A percentile compares a stretch with the other conserved stretches of the same genome.
Conservation (phyloP, 2,888 invertebrate genomes). For the Argyresthia goedartella region DNA sequence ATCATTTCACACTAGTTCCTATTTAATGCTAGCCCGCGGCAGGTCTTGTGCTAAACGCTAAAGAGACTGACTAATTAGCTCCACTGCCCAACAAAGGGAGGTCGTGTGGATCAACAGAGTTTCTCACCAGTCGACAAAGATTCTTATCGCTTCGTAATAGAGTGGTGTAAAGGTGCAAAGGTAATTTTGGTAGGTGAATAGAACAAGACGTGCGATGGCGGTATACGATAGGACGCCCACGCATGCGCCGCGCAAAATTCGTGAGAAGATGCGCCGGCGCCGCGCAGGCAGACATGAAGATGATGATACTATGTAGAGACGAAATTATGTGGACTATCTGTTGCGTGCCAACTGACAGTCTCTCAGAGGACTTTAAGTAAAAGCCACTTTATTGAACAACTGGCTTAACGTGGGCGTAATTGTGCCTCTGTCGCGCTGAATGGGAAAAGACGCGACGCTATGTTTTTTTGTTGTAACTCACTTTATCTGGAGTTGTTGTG, state of each 20-base stretch:
- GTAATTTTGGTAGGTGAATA: conserved; percentile 17
- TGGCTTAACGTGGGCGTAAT: too few species aligned
- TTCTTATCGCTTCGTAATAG: not conserved
- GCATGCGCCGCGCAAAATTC: conserved; percentile 61
- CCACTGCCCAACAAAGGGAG: conserved; percentile 60
- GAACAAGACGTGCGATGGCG: conserved; percentile 51
- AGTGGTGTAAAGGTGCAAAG: not conserved
- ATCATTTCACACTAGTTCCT: conserved; percentile 49
- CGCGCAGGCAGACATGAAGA: conserved; percentile 10
- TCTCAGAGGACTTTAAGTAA: not conserved
- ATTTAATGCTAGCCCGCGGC: conserved; percentile 47
- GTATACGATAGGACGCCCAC: conserved; percentile 62
- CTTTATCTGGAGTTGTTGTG: too few species aligned
- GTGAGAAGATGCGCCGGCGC: conserved; percentile 59
- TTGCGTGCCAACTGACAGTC: not conserved
- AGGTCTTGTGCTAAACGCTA: conserved; percentile 57
- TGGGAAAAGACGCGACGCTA: too few species aligned
- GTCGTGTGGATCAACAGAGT: conserved; percentile 27
- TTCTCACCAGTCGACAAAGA: conserved; percentile 8
- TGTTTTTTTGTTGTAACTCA: too few species aligned
- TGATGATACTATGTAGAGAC: conserved; percentile 1
- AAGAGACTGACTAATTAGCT: conserved; percentile 69
- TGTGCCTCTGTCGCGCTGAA: too few species aligned
- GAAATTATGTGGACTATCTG: not conserved
- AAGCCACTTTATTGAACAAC: too few species aligned